Evolutionary conservation across 2,888 invertebrate species (phyloP).

Genomic region (Chloroclysta siterata): DNA sequence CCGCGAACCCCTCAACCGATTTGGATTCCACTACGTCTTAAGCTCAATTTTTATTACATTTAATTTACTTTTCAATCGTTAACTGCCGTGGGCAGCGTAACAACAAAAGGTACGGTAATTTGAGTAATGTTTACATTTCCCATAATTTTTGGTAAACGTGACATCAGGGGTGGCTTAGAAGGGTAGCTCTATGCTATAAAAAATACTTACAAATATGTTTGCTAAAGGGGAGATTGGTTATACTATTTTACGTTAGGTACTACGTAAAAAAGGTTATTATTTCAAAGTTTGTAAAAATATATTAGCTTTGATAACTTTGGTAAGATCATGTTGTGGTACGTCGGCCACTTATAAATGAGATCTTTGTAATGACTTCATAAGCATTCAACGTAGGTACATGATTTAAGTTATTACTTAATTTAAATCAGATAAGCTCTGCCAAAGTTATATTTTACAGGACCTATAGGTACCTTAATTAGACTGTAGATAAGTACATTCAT

Average conservation of each 20-base stretch:
- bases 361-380: too few relatives aligned
- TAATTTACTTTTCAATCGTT: constrained; percentile 4
- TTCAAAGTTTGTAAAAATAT: background rate
- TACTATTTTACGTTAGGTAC: constrained; percentile 2
- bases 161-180: constrained; percentile 54
- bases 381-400: too few relatives aligned
- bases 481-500: too few relatives aligned
- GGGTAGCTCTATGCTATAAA: constrained; percentile 38
- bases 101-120: constrained; percentile 69
- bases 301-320: too few relatives aligned
- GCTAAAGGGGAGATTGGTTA: constrained; percentile 25
- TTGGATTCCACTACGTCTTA: too few relatives aligned
- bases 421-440: too few relatives aligned
- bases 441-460: too few relatives aligned
- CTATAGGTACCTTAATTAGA: too few relatives aligned
- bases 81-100: constrained; percentile 58
- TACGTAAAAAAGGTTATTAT: background rate
- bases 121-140: constrained; percentile 79
- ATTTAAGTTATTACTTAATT: too few relatives aligned
- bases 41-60: background rate
- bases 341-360: too few relatives aligned
- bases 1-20: too few relatives aligned
- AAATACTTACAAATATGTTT: constrained; percentile 38
- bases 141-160: constrained; percentile 75
- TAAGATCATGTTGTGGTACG: too few relatives aligned